Percentiles rank a stretch among this genome's conserved stretches.
Conservation (phyloP, 2,113 vertebrate genomes). For the Lycocorax pyrrhopterus region DNA sequence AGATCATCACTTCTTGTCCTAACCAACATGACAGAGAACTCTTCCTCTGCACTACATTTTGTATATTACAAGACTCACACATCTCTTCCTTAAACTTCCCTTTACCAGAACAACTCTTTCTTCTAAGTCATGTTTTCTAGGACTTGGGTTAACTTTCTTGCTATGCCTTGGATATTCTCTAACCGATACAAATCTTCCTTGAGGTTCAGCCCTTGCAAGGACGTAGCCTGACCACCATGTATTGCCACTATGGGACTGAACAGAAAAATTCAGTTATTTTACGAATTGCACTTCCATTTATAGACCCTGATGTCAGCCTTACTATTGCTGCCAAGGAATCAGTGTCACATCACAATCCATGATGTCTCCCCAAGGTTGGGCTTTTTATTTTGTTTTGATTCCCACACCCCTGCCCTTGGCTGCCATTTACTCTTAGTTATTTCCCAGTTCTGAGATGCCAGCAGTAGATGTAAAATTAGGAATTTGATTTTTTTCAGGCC, state of each 20-base stretch:
- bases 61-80: neutral
- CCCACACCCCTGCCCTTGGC: neutral
- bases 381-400: neutral
- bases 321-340: neutral
- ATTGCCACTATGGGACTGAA: neutral
- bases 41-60: neutral
- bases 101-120: neutral
- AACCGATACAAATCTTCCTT: neutral
- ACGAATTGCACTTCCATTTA: neutral
- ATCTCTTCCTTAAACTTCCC: neutral
- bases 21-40: neutral
- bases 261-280: neutral
- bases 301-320: neutral
- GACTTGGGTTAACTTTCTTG: neutral
- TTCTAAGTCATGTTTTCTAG: neutral
- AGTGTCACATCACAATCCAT: neutral
- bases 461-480: neutral
- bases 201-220: neutral
- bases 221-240: neutral
- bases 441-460: neutral
- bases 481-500: neutral
- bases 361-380: rapidly evolving
- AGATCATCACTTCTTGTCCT: neutral
- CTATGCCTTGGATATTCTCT: neutral
- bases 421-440: neutral